Base-by-base conservation (phyloP, 1,140 invertebrate genomes). In the Neocloeon triangulifer region DNA sequence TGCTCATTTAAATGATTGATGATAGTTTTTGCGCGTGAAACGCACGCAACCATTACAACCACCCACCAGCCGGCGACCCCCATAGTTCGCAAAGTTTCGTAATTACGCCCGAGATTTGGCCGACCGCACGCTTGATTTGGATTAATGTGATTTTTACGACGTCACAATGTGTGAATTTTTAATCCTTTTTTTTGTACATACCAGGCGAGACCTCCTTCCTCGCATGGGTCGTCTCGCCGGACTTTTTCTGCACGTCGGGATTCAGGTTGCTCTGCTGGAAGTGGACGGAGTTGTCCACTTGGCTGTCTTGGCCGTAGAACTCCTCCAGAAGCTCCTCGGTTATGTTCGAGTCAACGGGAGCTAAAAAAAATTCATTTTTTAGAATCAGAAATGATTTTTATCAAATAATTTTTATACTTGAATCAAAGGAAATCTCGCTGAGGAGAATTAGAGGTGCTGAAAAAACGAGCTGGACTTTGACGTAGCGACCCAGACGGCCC, bases 401-500 rank as follows among this genome's bases (percentile, higher is more conserved):
- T 26, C 16, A 19, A n/a, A n/a, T n/a, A n/a, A n/a, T n/a, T 12
- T 20, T 30, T 27, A 13, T 58, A 75, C 73, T 57, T n/a, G 73
- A 73, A 39, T 74, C 66, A 41, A 80, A 80, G 4, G 64, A 66
- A 34, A 89, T 62, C 57, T 91, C 85, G 48, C 80, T 85, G 37
- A 92, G 68, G 27, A 91, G 59, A 31, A 92, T 69, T 82, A 82
- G 89, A 44, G 72, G 69, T n/a, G 74, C 59, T 22, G 73, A 69
- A 46, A 84, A 85, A 42, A 63, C 68, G 2, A 89, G 58, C 45
- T 75, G 68, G 20, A 88, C 40, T 48, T 74, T 77, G 25, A 88
- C 61, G 44, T 69, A 79, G 42, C 63, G 63, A 1, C 73, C 84
- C 10, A 80, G 60, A 34, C 70, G 62, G 43, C 78, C 69, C 38